A percentile compares a stretch with the other conserved stretches of the same genome.
These are phyloP conservation scores for Seira sanloemensis DNA, from an alignment of 2,888 invertebrate species.

Conservation along the genomic window DNA sequence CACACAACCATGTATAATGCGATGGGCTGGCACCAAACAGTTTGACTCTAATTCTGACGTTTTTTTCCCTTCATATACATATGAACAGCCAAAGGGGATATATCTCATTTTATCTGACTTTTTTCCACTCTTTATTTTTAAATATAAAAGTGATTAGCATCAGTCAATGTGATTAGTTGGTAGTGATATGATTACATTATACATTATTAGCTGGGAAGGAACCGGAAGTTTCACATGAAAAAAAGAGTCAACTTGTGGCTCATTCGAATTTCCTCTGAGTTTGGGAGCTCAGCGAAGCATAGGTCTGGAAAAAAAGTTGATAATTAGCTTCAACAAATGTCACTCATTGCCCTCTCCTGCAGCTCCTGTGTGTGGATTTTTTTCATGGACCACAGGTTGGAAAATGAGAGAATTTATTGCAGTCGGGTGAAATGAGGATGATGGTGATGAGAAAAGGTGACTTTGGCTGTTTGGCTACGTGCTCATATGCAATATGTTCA, in stretches of 20 bases:
- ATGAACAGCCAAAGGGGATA: slow-evolving; percentile 44
- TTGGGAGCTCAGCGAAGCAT: neutral
- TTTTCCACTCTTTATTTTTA: slow-evolving; percentile 9
- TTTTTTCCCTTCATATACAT: slow-evolving; percentile 17
- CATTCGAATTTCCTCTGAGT: neutral
- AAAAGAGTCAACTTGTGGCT: slow-evolving; percentile 10
- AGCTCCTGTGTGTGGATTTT: neutral
- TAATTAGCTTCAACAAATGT: neutral
- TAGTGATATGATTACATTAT: slow-evolving; percentile 24
- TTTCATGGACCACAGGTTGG: neutral
- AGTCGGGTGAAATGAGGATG: neutral
- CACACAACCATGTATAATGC: slow-evolving; percentile 1
- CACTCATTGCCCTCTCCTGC: neutral
- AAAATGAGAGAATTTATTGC: neutral
- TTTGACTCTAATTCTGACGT: slow-evolving; percentile 41
- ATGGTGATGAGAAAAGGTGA: slow-evolving; percentile 9
- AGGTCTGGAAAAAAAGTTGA: neutral
- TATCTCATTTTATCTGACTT: slow-evolving; percentile 41
- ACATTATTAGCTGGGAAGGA: slow-evolving; percentile 15
- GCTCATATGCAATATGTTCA: slow-evolving; percentile 23
- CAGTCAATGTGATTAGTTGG: slow-evolving; percentile 33
- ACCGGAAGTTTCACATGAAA: slow-evolving; percentile 42
- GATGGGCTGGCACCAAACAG: slow-evolving; percentile 42
- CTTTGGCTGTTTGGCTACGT: slow-evolving; percentile 28
- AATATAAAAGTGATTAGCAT: slow-evolving; percentile 54